These are phyloP conservation scores for Micrasema minimum DNA, from an alignment of 1,140 invertebrate species.

Conservation along the genomic window DNA sequence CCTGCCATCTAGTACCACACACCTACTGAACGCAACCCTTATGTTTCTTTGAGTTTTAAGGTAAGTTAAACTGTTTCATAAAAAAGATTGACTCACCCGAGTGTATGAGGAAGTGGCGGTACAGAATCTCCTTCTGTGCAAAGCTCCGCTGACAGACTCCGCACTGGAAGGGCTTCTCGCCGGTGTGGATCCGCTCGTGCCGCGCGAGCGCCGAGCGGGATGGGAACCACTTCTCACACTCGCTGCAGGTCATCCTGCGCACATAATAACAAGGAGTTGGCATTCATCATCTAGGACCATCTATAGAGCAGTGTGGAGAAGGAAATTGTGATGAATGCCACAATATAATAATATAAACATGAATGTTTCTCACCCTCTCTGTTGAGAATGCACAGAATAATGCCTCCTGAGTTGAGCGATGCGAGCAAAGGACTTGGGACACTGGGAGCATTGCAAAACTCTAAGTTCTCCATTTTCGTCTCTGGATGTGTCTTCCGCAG, in stretches of 20 bases:
- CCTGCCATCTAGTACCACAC: no score
- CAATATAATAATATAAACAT: no score
- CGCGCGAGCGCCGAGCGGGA: constrained; percentile 81
- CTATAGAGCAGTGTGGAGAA: no score
- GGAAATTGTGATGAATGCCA: no score
- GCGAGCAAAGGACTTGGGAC: constrained; percentile 68
- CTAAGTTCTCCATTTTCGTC: constrained; percentile 62
- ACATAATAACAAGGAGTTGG: no score
- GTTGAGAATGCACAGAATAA: constrained; percentile 71
- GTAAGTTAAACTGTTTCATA: no score
- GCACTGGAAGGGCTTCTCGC: constrained; percentile 82
- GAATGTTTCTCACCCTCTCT: constrained; percentile 65
- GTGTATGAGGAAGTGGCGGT: constrained; percentile 87
- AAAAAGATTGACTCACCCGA: constrained; percentile 69
- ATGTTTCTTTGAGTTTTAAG: no score
- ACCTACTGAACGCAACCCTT: no score
- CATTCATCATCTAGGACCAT: no score
- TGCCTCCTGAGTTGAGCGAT: constrained; percentile 70
- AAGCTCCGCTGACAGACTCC: constrained; percentile 78
- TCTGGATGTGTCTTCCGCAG: constrained; percentile 52
- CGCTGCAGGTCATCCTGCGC: constrained; percentile 66
- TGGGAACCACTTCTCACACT: constrained; percentile 85
- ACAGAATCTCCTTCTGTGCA: constrained; percentile 82
- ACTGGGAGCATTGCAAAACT: constrained; percentile 68
- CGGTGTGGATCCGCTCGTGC: constrained; percentile 81